Percentiles rank a stretch among this genome's conserved stretches.
Conservation (phyloP, 2,888 invertebrate genomes). For the Neoascia interrupta region DNA sequence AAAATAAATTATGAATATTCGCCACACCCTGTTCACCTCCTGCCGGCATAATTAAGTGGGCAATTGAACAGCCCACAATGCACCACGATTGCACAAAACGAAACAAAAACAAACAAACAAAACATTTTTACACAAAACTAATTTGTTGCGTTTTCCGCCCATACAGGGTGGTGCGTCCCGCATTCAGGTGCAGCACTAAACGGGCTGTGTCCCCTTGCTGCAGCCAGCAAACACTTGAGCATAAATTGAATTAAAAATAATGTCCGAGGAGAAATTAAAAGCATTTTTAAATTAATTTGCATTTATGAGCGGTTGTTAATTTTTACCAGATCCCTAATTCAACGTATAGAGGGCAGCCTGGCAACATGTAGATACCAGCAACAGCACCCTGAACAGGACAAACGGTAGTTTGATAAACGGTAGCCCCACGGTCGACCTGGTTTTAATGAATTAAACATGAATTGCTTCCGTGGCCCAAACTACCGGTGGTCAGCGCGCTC, state of each 20-base stretch:
- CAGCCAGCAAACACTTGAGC: constrained; percentile 54
- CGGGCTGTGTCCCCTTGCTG: constrained; percentile 24
- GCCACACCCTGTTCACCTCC: not conserved
- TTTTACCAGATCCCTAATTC: constrained; percentile 40
- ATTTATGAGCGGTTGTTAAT: constrained; percentile 66
- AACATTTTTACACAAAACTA: constrained; percentile 61
- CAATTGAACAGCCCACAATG: constrained; percentile 49
- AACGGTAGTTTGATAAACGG: constrained; percentile 45
- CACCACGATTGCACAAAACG: constrained; percentile 34
- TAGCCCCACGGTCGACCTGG: constrained; percentile 21
- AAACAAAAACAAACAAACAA: constrained; percentile 15
- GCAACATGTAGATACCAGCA: too few species aligned
- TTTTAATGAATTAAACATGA: constrained; percentile 44
- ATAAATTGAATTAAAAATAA: constrained; percentile 69
- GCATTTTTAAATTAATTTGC: constrained; percentile 68
- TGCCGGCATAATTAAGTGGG: constrained; percentile 47
- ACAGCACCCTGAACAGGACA: too few species aligned
- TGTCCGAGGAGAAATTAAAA: constrained; percentile 64
- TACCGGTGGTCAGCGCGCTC: constrained; percentile 2
- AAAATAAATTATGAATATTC: constrained; percentile 61
- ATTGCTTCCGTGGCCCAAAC: constrained; percentile 16
- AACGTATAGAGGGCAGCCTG: too few species aligned
- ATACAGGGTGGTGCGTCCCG: not conserved
- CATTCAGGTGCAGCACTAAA: constrained; percentile 36
- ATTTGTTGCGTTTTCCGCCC: constrained; percentile 51